Evolutionary conservation across 2,113 vertebrate species (phyloP).

Genomic region (Porphyrio hochstetteri): DNA sequence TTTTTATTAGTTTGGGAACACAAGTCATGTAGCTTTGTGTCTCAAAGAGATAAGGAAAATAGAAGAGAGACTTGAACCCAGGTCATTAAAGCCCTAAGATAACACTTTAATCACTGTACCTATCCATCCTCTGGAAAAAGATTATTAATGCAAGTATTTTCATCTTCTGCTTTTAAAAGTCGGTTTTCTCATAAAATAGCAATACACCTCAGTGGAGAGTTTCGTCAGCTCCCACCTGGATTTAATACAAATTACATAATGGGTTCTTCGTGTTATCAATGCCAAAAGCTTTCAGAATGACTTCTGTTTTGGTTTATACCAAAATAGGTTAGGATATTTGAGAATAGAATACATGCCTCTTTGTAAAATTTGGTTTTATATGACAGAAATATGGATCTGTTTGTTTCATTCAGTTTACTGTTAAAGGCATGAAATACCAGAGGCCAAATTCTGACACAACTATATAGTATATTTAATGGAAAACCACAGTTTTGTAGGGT

Average conservation of each 20-base stretch:
- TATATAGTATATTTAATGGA: background rate
- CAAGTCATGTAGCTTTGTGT: constrained; percentile 49
- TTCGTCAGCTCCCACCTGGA: background rate
- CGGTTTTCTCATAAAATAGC: background rate
- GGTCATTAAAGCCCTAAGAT: constrained; percentile 48
- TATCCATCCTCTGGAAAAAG: constrained; percentile 42
- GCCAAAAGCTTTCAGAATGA: background rate
- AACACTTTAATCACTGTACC: constrained; percentile 53
- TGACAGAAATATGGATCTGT: background rate
- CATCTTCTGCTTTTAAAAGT: constrained; percentile 38
- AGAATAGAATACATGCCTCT: background rate
- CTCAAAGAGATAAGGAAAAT: constrained; percentile 51
- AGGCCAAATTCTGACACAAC: background rate
- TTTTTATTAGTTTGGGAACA: constrained; percentile 52
- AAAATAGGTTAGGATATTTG: background rate
- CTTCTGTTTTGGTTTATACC: background rate
- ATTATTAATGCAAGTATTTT: constrained; percentile 60
- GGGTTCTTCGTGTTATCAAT: background rate
- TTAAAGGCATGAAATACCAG: background rate
- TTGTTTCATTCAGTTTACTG: background rate
- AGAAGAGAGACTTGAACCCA: constrained; percentile 48
- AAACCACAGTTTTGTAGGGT: background rate
- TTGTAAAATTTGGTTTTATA: background rate
- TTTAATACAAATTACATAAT: constrained; percentile 17
- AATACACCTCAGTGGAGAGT: background rate